Conservation (phyloP, 1,140 invertebrate genomes). For the Drosophila takahashii region DNA sequence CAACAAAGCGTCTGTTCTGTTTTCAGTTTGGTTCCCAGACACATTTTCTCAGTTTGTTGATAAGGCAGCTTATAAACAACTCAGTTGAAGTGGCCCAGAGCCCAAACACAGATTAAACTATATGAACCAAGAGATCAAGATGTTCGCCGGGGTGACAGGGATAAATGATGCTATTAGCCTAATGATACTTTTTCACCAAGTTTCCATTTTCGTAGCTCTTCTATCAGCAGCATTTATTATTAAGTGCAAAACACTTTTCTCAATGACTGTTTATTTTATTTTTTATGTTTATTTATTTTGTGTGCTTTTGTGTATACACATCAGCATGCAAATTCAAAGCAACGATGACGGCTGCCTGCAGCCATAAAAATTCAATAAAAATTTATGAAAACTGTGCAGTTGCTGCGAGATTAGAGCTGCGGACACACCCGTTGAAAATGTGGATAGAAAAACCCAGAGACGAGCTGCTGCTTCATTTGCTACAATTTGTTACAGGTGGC, state of each 20-base stretch:
- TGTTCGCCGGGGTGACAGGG: constrained; percentile 10
- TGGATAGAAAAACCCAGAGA: constrained; percentile 49
- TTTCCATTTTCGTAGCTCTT: constrained; percentile 20
- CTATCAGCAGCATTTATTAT: constrained; percentile 61
- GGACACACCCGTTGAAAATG: constrained; percentile 57
- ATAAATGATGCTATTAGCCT: constrained; percentile 44
- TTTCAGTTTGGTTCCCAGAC: constrained; percentile 56
- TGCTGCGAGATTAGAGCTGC: constrained; percentile 27
- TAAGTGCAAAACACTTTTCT: constrained; percentile 64
- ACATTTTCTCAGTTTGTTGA: constrained; percentile 56
- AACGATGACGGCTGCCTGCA: constrained; percentile 62
- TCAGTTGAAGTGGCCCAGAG: constrained; percentile 45
- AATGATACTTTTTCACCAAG: constrained; percentile 24
- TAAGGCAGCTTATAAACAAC: constrained; percentile 58
- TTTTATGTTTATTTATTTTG: constrained; percentile 40
- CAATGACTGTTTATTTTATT: constrained; percentile 59
- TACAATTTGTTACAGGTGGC: constrained; percentile 75
- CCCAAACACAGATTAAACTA: constrained; percentile 35
- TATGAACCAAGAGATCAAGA: constrained; percentile 20
- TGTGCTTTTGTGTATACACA: constrained; percentile 49
- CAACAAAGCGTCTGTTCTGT: constrained; percentile 68
- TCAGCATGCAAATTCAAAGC: constrained; percentile 70
- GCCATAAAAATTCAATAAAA: constrained; percentile 75
- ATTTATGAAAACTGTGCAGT: constrained; percentile 75
- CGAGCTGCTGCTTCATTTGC: constrained; percentile 60